Percentiles rank a stretch among this genome's conserved stretches.
Evolutionary conservation across 2,888 invertebrate species (phyloP).

Genomic region (Torymus tubicola): DNA sequence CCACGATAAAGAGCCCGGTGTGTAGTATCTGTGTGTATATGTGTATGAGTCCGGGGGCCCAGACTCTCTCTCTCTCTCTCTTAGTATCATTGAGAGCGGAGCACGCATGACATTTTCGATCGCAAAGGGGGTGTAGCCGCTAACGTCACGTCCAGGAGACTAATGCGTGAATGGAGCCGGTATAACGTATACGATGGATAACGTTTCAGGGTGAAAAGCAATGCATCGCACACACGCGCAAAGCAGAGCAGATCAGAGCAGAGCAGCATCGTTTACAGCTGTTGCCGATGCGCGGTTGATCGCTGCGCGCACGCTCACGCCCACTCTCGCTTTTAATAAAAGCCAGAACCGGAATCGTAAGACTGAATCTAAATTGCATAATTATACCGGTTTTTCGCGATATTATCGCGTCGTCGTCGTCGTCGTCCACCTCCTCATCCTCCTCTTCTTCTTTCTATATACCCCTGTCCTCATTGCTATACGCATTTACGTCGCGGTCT

Average conservation of each 20-base stretch:
- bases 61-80: too few relatives aligned
- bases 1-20: slow-evolving; percentile 22
- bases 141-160: slow-evolving; percentile 1
- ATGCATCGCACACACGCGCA: neutral
- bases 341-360: slow-evolving; percentile 71
- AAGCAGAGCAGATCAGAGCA: too few relatives aligned
- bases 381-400: slow-evolving; percentile 68
- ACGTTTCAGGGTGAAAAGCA: slow-evolving; percentile 39
- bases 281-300: neutral
- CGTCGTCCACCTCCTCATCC: neutral
- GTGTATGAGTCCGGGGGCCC: too few relatives aligned
- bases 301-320: slow-evolving; percentile 58
- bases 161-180: slow-evolving; percentile 20
- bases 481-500: neutral
- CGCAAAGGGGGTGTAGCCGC: neutral
- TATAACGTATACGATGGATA: neutral
- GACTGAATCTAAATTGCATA: slow-evolving; percentile 74
- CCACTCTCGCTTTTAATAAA: slow-evolving; percentile 73
- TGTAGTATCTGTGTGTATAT: too few relatives aligned
- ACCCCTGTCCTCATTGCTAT: neutral
- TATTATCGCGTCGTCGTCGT: slow-evolving; percentile 55
- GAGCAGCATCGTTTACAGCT: slow-evolving; percentile 16
- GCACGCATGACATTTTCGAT: slow-evolving; percentile 5
- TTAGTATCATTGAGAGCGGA: neutral
- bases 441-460: too few relatives aligned